A percentile compares a stretch with the other conserved stretches of the same genome.
Evolutionary conservation across 37 sponge, comb jelly and placozoan genomes (phyloP).

Genomic region (Crambe crambe): DNA sequence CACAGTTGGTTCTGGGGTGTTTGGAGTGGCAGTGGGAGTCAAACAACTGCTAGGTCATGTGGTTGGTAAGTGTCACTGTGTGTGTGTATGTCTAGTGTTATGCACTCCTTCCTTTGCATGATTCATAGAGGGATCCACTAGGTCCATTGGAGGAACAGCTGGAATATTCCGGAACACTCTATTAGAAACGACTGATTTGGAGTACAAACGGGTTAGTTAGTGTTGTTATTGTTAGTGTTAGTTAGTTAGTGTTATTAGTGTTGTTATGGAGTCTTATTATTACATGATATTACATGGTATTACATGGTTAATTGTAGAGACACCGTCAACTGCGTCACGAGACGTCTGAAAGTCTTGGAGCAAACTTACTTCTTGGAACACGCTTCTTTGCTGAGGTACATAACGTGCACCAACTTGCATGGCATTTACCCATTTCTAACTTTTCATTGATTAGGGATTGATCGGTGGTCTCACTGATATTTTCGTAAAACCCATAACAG

Average conservation of each 20-base stretch:
- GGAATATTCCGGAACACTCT: conserved; percentile 1
- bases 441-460: neutral
- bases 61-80: neutral
- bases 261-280: neutral
- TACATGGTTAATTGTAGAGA: conserved; percentile 2
- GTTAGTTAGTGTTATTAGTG: neutral
- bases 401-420: neutral
- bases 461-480: conserved; percentile 26
- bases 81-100: neutral
- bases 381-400: conserved; percentile 20
- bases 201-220: conserved; percentile 16
- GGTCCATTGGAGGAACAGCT: neutral
- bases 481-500: conserved; percentile 13
- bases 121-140: conserved; percentile 11
- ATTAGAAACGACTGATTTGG: conserved; percentile 15
- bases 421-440: neutral
- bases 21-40: conserved; percentile 22
- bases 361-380: conserved; percentile 10
- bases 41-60: conserved; percentile 26
- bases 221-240: neutral
- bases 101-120: neutral
- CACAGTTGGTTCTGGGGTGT: neutral
- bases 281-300: neutral
- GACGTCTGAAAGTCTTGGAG: neutral
- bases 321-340: conserved; percentile 11